phyloP scores from a whole-genome alignment of 1,140 invertebrate species.

The Penaeus vannamei region DNA sequence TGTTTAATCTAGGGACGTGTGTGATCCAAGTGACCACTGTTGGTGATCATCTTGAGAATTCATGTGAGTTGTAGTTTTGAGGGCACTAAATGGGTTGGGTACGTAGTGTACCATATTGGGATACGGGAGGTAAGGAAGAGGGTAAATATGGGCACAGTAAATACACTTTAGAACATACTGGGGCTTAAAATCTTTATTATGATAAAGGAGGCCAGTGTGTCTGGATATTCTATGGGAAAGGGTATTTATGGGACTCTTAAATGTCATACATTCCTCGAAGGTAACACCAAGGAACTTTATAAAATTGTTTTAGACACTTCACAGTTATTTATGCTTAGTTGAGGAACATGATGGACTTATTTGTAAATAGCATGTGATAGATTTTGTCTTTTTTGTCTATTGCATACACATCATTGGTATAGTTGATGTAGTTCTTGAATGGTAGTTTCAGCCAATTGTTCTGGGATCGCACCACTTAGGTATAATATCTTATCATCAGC shows the following conservation, averaged over 20 bases:
- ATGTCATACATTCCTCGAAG: too few species aligned
- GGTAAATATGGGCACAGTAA: background rate
- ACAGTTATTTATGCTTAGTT: too few species aligned
- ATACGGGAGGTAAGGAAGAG: background rate
- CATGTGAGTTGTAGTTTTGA: background rate
- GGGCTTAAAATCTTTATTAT: background rate
- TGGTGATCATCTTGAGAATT: too few species aligned
- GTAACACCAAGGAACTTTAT: too few species aligned
- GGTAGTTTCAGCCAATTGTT: background rate
- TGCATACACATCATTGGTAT: conserved; percentile 5
- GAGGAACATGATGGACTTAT: too few species aligned
- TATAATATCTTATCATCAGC: too few species aligned
- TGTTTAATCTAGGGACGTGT: too few species aligned
- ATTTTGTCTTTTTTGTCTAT: too few species aligned
- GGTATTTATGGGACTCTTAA: background rate
- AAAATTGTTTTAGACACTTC: too few species aligned
- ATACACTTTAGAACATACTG: conserved; percentile 3
- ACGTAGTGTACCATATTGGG: conserved; percentile 10
- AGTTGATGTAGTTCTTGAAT: background rate
- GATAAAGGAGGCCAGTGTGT: background rate
- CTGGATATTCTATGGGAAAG: background rate
- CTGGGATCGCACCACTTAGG: background rate
- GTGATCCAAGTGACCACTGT: too few species aligned
- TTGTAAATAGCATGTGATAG: too few species aligned
- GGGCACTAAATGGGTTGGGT: background rate